Evolutionary conservation across 2,797 vertebrate species (phyloP).

Genomic region (Numenius phaeopus): DNA sequence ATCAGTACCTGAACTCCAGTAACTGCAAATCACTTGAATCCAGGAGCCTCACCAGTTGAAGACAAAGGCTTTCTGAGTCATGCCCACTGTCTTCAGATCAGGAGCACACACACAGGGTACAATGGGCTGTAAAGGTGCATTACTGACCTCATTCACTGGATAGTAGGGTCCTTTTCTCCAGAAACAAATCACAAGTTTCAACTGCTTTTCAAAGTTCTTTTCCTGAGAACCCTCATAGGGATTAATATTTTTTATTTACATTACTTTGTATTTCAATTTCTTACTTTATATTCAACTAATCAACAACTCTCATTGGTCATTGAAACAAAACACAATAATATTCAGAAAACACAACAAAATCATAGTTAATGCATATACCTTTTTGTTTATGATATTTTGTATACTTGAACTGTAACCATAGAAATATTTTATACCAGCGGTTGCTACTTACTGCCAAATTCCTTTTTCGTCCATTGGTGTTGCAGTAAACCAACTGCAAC

Average conservation of each 20-base stretch:
- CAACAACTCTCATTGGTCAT: background rate
- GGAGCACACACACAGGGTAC: background rate
- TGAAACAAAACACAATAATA: background rate
- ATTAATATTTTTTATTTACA: background rate
- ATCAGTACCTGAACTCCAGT: background rate
- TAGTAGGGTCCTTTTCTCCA: background rate
- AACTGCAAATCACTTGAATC: background rate
- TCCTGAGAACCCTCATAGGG: fast-evolving
- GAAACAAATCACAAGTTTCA: background rate
- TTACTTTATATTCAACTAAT: background rate
- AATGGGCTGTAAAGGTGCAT: background rate
- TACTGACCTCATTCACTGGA: background rate
- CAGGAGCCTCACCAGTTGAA: background rate
- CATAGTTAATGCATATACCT: background rate
- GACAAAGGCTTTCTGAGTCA: background rate
- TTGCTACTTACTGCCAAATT: background rate
- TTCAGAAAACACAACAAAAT: background rate
- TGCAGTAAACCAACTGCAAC: no score
- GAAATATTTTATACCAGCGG: background rate
- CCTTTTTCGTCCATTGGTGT: background rate
- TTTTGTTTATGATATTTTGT: background rate
- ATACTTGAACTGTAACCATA: background rate
- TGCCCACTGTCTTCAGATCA: background rate
- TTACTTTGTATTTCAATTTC: background rate
- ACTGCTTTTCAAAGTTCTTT: background rate